Percentiles rank a stretch among this genome's conserved stretches.
phyloP scores from a whole-genome alignment of 2,888 invertebrate species.

The Epinotia ramella region DNA sequence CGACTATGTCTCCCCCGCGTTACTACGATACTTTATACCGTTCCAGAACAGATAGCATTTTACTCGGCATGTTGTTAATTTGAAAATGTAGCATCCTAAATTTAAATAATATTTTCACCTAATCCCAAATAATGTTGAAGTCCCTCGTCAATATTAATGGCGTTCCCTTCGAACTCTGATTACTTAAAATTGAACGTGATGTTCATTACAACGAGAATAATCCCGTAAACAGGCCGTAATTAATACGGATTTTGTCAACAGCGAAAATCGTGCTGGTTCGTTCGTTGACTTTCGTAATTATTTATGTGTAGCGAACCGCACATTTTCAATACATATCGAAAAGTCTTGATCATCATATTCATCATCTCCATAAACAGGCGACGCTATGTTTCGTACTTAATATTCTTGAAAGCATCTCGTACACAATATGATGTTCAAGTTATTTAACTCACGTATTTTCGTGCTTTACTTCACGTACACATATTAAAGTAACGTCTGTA shows the following conservation, averaged over 20 bases:
- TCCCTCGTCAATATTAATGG: slow-evolving; percentile 60
- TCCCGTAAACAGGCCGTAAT: slow-evolving; percentile 10
- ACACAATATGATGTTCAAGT: slow-evolving; percentile 57
- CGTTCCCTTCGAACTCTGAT: slow-evolving; percentile 62
- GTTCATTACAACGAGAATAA: slow-evolving; percentile 50
- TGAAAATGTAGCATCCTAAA: slow-evolving; percentile 18
- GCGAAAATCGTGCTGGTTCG: not conserved
- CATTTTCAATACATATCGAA: slow-evolving; percentile 27
- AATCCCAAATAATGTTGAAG: slow-evolving; percentile 50
- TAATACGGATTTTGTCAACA: slow-evolving; percentile 16
- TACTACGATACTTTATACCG: slow-evolving; percentile 45
- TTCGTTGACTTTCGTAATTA: slow-evolving; percentile 3
- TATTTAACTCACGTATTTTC: slow-evolving; percentile 61
- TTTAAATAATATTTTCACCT: slow-evolving; percentile 14
- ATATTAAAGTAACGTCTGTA: slow-evolving; percentile 49
- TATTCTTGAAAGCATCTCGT: slow-evolving; percentile 49
- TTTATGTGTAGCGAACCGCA: slow-evolving; percentile 3
- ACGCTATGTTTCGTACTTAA: slow-evolving; percentile 33
- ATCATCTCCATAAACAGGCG: slow-evolving; percentile 37
- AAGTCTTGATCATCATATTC: slow-evolving; percentile 33
- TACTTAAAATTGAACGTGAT: slow-evolving; percentile 62
- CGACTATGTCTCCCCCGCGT: slow-evolving; percentile 43
- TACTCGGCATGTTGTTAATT: not conserved
- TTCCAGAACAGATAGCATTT: not conserved
- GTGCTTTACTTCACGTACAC: slow-evolving; percentile 52